A percentile compares a stretch with the other conserved stretches of the same genome.
phyloP scores from a whole-genome alignment of 2,888 invertebrate species.

The Zygothrica quintamaculata region DNA sequence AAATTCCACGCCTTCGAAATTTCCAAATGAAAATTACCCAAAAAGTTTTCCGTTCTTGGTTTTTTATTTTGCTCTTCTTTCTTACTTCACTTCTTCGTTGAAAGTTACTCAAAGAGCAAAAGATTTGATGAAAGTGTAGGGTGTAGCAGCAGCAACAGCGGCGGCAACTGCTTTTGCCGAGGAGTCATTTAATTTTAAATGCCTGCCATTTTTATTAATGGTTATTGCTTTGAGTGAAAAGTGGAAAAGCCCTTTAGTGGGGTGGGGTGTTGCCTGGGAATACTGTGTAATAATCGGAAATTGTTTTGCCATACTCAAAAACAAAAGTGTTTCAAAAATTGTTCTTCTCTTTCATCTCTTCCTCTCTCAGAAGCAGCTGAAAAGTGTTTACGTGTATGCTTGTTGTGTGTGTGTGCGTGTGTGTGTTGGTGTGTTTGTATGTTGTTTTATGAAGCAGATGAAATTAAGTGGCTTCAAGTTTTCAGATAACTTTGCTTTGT shows the following conservation, averaged over 20 bases:
- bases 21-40: conserved; percentile 71
- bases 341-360: no score
- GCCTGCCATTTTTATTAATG: conserved; percentile 76
- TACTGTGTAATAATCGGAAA: conserved; percentile 68
- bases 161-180: conserved; percentile 49
- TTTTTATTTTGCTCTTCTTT: not conserved
- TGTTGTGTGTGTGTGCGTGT: not conserved
- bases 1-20: conserved; percentile 47
- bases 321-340: conserved; percentile 14
- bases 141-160: conserved; percentile 5
- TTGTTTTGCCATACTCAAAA: conserved; percentile 64
- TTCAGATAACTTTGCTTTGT: conserved; percentile 1
- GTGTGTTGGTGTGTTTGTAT: not conserved
- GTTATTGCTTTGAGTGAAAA: conserved; percentile 72
- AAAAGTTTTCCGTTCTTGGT: conserved; percentile 56
- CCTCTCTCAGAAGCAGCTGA: no score
- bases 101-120: conserved; percentile 28
- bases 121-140: not conserved
- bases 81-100: not conserved
- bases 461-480: conserved; percentile 46
- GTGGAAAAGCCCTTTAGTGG: conserved; percentile 10
- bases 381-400: not conserved
- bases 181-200: conserved; percentile 76
- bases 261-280: conserved; percentile 1
- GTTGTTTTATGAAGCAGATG: conserved; percentile 48